Evolutionary conservation across 1,140 invertebrate genomes (phyloP).

Genomic region (Atopsyche davidsoni): DNA sequence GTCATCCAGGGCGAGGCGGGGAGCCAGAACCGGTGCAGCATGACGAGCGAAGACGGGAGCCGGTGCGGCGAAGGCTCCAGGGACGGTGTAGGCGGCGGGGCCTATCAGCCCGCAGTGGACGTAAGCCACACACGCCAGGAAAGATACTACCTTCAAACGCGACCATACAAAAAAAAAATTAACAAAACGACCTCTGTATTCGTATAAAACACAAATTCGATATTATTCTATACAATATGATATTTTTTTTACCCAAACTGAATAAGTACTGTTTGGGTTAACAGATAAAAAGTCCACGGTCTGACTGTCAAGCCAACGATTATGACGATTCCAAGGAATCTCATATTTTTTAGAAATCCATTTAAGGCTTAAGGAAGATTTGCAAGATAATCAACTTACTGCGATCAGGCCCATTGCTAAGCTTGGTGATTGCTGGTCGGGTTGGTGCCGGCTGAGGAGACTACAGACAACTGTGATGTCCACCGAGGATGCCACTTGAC

Average conservation of each 20-base stretch:
- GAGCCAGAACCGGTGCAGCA: conserved; percentile 27
- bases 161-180: too few relatives aligned
- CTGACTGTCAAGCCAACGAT: too few relatives aligned
- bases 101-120: conserved; percentile 19
- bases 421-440: background rate
- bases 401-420: conserved; percentile 18
- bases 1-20: conserved; percentile 38
- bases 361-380: too few relatives aligned
- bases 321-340: too few relatives aligned
- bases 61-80: conserved; percentile 28
- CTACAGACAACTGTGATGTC: conserved; percentile 17
- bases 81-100: conserved; percentile 15
- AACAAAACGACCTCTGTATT: too few relatives aligned
- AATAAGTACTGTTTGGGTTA: too few relatives aligned
- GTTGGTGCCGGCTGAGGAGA: conserved; percentile 8
- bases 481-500: conserved; percentile 17
- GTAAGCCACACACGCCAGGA: conserved; percentile 11
- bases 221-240: too few relatives aligned
- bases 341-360: too few relatives aligned
- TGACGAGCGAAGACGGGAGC: conserved; percentile 28
- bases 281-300: too few relatives aligned
- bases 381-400: too few relatives aligned
- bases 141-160: conserved; percentile 7
- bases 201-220: too few relatives aligned
- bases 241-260: too few relatives aligned